These are phyloP conservation scores for Antheraea yamamai DNA, from an alignment of 2,888 invertebrate species.

Conservation along the genomic window DNA sequence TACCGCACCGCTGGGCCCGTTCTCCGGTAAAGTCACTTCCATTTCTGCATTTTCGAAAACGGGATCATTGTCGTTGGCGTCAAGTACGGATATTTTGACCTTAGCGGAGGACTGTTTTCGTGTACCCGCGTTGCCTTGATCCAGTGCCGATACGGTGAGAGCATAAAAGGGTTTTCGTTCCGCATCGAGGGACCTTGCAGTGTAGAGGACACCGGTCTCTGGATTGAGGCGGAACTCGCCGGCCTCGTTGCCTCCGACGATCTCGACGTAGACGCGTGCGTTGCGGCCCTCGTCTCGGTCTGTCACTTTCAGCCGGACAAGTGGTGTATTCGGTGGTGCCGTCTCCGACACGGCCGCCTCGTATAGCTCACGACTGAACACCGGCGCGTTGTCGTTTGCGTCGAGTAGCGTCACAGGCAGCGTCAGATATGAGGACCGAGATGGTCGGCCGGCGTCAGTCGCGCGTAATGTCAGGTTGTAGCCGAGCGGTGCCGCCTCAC, in stretches of 20 bases:
- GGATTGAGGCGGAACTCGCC: constrained; percentile 93
- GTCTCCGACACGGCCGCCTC: constrained; percentile 94
- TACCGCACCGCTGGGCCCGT: constrained; percentile 91
- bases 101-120: constrained; percentile 94
- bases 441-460: constrained; percentile 90
- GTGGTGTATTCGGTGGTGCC: constrained; percentile 93
- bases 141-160: constrained; percentile 93
- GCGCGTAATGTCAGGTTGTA: constrained; percentile 95
- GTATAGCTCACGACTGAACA: constrained; percentile 93
- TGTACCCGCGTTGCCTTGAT: constrained; percentile 91
- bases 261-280: constrained; percentile 92
- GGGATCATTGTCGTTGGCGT: constrained; percentile 97
- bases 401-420: constrained; percentile 92
- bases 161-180: constrained; percentile 92
- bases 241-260: constrained; percentile 95
- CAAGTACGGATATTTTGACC: constrained; percentile 93
- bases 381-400: constrained; percentile 92
- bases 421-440: constrained; percentile 89
- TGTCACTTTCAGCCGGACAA: constrained; percentile 92
- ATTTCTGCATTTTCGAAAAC: constrained; percentile 88
- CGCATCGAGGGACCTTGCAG: constrained; percentile 90
- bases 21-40: constrained; percentile 91
- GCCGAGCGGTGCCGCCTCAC: constrained; percentile 89
- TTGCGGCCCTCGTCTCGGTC: constrained; percentile 93
- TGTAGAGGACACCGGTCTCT: constrained; percentile 94